Evolutionary conservation across 2,113 vertebrate genomes (phyloP), one percentile per base, ranked within the genome.

Genomic region (Paramormyrops kingsleyae): DNA sequence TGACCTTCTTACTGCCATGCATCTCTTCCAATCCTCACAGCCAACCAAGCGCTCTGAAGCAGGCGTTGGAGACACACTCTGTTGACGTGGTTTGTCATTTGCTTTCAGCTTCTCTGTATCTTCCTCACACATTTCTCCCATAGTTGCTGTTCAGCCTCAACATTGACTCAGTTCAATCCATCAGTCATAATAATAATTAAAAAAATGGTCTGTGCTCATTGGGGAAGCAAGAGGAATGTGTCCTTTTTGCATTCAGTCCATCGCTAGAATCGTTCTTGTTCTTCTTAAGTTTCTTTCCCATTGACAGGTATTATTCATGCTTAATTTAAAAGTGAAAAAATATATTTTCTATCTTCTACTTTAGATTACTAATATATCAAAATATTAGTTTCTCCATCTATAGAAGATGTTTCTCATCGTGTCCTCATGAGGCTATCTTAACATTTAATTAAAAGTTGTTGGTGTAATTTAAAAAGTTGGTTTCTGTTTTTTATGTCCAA

Each of bases 311-410:
- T 52, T 15, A 53, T 47, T 35, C 50, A 53, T 35, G 12, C 83
- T 86, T 50, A 86, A 86, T 87, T 52, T 50, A 56, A 87, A 87
- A 53, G 85, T 87, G 85, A 87, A 87, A 87, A 87, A 87, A 87
- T 87, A 87, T 87, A 87, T 56, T 53, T 87, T 87, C 85, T 66
- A 66, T 13, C 44, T 50, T 27, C 46, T 56, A 87, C 53, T 87
- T 87, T 53, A 31, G 50, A 87, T 87, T 4, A 87, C 85, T 87
- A 87, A 87, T 87, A 87, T 87, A 87, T 53, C 12, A 87, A 56
- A 87, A 87, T 87, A 87, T 87, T 87, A 87, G 85, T 87, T 87
- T 53, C 31, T 87, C 44, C 17, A 24, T 84, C 83, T 87, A 87
- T 19, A 87, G 49, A 87, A 52, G 49, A 87, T 87, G 85, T 6